phyloP scores from a whole-genome alignment of 2,113 vertebrate genomes.

The Bufo bufo region DNA sequence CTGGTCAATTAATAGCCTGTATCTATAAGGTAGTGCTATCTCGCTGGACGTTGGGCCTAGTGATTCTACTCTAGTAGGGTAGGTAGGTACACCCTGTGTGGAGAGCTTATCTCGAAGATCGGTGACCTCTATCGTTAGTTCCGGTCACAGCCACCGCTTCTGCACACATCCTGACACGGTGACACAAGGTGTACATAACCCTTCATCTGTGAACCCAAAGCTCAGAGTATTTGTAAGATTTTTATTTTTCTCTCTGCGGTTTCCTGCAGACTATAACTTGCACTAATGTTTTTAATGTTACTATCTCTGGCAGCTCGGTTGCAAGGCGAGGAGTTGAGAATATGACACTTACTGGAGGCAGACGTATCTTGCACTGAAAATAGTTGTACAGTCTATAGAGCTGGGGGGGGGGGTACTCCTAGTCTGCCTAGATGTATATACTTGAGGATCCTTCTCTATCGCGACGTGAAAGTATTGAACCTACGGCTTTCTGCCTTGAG shows the following conservation, averaged over 20 bases:
- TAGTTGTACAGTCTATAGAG: conserved; percentile 77
- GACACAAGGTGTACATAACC: background rate
- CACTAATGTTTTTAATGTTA: conserved; percentile 75
- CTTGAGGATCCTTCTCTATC: conserved; percentile 73
- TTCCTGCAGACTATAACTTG: conserved; percentile 74
- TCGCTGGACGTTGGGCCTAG: conserved; percentile 43
- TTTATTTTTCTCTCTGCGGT: conserved; percentile 67
- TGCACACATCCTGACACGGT: background rate
- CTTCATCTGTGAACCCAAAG: conserved; percentile 66
- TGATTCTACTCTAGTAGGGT: conserved; percentile 60
- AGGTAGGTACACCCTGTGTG: background rate
- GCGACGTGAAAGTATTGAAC: conserved; percentile 72
- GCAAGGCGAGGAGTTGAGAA: conserved; percentile 71
- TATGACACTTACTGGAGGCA: conserved; percentile 75
- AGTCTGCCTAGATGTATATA: conserved; percentile 66
- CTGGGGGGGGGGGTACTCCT: conserved; percentile 41
- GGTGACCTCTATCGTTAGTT: background rate
- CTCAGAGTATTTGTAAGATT: conserved; percentile 70
- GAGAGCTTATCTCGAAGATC: background rate
- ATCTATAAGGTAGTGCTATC: conserved; percentile 66
- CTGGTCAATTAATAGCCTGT: conserved; percentile 82
- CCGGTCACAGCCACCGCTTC: background rate
- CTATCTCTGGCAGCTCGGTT: conserved; percentile 79
- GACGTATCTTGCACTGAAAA: conserved; percentile 82
- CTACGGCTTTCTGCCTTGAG: conserved; percentile 73